Evolutionary conservation across 2,888 invertebrate genomes (phyloP).

Genomic region (Nemotelus pantherinus): DNA sequence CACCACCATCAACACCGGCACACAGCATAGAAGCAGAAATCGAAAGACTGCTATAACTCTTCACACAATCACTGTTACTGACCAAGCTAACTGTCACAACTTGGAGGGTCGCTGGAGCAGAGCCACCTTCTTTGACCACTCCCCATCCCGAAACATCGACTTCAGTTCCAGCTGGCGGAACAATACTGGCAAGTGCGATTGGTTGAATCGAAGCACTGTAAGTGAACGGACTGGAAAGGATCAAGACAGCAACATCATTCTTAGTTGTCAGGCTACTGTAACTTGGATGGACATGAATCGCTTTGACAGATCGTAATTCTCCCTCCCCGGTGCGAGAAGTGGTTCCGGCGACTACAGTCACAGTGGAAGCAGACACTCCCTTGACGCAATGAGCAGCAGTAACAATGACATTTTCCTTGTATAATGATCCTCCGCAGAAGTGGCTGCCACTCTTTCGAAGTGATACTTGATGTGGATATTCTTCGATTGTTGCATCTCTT

Average conservation of each 20-base stretch:
- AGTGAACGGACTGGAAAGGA: constrained; percentile 66
- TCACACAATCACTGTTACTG: constrained; percentile 54
- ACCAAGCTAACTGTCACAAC: constrained; percentile 56
- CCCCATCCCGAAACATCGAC: constrained; percentile 60
- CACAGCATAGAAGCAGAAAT: constrained; percentile 59
- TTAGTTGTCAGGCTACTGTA: constrained; percentile 67
- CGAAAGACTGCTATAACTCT: constrained; percentile 52
- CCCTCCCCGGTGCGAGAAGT: constrained; percentile 50
- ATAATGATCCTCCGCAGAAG: constrained; percentile 58
- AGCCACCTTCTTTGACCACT: constrained; percentile 50
- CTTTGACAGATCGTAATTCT: constrained; percentile 65
- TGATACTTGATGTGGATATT: constrained; percentile 58
- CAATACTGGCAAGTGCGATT: constrained; percentile 67
- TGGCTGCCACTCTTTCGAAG: constrained; percentile 56
- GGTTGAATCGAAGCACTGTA: constrained; percentile 68
- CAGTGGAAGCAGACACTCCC: constrained; percentile 32
- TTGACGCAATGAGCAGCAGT: constrained; percentile 58
- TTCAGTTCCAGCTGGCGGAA: constrained; percentile 56
- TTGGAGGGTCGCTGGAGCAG: constrained; percentile 54
- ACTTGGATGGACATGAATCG: constrained; percentile 68
- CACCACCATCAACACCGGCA: constrained; percentile 56
- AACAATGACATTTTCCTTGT: constrained; percentile 53
- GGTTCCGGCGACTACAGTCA: constrained; percentile 57
- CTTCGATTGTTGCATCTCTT: constrained; percentile 52
- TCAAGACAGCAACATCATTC: constrained; percentile 71